Conservation (phyloP, 1,140 invertebrate species). For the Chlorops oryzae region DNA sequence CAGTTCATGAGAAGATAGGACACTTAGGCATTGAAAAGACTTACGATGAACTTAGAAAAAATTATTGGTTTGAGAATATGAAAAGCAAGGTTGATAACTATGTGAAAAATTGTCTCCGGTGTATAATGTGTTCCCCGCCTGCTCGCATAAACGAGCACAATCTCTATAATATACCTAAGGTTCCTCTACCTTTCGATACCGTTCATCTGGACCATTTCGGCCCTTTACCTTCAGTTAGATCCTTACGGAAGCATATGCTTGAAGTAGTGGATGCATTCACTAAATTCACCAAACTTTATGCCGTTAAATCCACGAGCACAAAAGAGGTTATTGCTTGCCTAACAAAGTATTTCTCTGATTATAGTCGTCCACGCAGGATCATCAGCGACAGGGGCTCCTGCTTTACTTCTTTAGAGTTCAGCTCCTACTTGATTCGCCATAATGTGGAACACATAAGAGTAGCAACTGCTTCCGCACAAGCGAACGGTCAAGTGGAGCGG, state of each 20-base stretch:
- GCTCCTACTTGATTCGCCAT: constrained; percentile 2
- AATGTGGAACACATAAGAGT: constrained; percentile 16
- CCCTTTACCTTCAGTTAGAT: too few relatives aligned
- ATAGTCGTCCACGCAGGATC: constrained; percentile 18
- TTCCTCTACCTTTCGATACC: not conserved
- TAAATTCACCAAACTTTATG: constrained; percentile 13
- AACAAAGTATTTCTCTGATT: constrained; percentile 11
- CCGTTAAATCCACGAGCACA: constrained; percentile 11
- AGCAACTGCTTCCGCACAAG: constrained; percentile 11
- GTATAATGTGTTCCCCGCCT: too few relatives aligned
- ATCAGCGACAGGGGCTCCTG: constrained; percentile 27
- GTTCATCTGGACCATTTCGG: too few relatives aligned
- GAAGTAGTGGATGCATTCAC: constrained; percentile 40
- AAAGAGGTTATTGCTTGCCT: constrained; percentile 26
- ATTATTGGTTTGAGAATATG: too few relatives aligned
- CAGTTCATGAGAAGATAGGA: too few relatives aligned
- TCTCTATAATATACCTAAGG: too few relatives aligned
- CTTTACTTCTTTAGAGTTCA: constrained; percentile 30
- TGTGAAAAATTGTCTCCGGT: not conserved
- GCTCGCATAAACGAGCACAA: too few relatives aligned
- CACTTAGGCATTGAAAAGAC: too few relatives aligned
- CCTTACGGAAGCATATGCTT: too few relatives aligned
- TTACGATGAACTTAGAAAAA: too few relatives aligned
- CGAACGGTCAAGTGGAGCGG: constrained; percentile 23
- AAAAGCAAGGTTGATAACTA: too few relatives aligned